Base-by-base conservation (phyloP, 2,113 vertebrate genomes). In the Tyto alba region DNA sequence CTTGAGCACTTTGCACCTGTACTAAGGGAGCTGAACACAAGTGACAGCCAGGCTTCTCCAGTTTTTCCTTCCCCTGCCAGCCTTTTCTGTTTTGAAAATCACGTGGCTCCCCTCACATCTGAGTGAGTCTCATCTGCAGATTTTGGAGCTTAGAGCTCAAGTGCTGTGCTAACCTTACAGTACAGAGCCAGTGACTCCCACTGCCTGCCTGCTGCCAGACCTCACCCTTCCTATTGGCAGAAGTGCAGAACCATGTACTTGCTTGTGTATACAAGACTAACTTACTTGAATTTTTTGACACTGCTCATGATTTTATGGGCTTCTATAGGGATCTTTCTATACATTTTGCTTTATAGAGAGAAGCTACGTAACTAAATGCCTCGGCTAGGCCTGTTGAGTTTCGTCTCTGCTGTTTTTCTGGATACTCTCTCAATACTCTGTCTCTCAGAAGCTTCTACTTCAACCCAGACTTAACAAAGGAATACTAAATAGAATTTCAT, bases 301-400 rank as follows among this genome's bases (percentile, higher is more conserved):
- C 60, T 77, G 36, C 69, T 85, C 32, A 89, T 84, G 34, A 92
- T 81, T 91, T 68, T 82, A 45, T 34, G 66, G 57, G 30, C 59
- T 92, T 94, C 75, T 84, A 9, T 34, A 90, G 66, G 66, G 50
- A 68, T 78, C 73, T 89, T 95, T 89, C 41, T 95, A 41, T 89
- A 85, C 10, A 26, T 73, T 78, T 76, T 79, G 57, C 71, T 93
- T 80, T 82, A 47, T 43, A 79, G 53, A 85, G 68, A 78, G 41
- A 90, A 89, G 45, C n/a, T 40, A 21, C 14, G 1, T 52, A 96
- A 60, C 36, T 47, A 36, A 68, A 87, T 71, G 83, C 56, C 47
- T 86, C 3, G 0, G 21, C 36, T 87, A 72, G 81, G 88, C 94
- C 75, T 95, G 48, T 50, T 95, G 52, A 92, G 52, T 96, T 86